Percentiles rank a stretch among this genome's conserved stretches.
Evolutionary conservation across 1,140 invertebrate genomes (phyloP).

Genomic region (Ostrea edulis): DNA sequence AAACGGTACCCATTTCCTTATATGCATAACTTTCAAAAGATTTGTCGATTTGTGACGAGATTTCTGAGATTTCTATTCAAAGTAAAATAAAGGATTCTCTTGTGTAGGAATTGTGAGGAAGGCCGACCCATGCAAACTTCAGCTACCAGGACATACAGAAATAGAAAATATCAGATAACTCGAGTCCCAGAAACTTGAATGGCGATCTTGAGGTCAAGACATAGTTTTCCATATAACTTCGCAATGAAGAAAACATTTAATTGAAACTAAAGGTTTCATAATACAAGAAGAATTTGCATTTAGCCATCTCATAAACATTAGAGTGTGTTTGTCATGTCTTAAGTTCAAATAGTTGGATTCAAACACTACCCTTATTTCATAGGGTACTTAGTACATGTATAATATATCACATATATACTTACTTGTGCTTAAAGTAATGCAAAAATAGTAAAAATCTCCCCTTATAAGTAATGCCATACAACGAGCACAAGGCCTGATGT

Average conservation of each 20-base stretch:
- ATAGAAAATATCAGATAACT: neutral
- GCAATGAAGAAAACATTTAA: too few species aligned
- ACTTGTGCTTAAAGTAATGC: too few species aligned
- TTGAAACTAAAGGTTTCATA: neutral
- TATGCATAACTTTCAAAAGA: neutral
- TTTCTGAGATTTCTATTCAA: slow-evolving; percentile 14
- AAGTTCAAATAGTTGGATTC: too few species aligned
- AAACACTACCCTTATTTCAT: too few species aligned
- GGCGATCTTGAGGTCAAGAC: neutral
- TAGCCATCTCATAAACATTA: too few species aligned
- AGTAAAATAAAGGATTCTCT: neutral
- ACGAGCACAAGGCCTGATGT: too few species aligned
- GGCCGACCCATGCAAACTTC: neutral
- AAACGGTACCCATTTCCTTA: slow-evolving; percentile 27
- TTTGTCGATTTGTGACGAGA: slow-evolving; percentile 30
- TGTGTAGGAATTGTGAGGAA: neutral
- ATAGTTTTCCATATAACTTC: too few species aligned
- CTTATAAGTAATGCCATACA: too few species aligned
- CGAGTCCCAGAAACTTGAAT: neutral
- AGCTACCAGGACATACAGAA: neutral
- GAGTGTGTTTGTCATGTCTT: too few species aligned
- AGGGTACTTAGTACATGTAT: too few species aligned
- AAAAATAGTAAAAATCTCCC: too few species aligned
- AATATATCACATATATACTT: too few species aligned
- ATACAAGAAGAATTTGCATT: neutral